Percentiles rank a stretch among this genome's conserved stretches.
These are phyloP conservation scores for Tetragonula clypearis DNA, from an alignment of 1,140 invertebrate species.

Conservation along the genomic window DNA sequence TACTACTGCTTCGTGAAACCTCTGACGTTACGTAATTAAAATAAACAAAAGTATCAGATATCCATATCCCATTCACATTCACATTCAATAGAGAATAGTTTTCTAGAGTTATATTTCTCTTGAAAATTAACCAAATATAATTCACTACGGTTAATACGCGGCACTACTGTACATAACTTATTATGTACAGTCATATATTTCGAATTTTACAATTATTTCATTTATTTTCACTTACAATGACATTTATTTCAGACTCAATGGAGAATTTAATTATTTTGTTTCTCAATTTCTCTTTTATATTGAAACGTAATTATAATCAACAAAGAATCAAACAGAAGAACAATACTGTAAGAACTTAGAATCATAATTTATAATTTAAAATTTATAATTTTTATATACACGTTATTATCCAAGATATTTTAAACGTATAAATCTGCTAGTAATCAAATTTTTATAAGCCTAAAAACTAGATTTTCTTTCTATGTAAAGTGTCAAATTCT, in stretches of 20 bases:
- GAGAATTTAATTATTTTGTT: slow-evolving; percentile 1
- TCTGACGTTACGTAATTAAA: background rate
- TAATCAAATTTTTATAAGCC: slow-evolving; percentile 17
- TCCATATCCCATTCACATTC: background rate
- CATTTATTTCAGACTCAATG: slow-evolving; percentile 8
- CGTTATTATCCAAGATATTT: background rate
- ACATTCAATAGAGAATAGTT: background rate
- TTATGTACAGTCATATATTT: slow-evolving; percentile 40
- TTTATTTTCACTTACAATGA: slow-evolving; percentile 26
- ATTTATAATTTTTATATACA: slow-evolving; percentile 3
- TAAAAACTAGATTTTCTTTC: slow-evolving; percentile 26
- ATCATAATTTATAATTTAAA: no score
- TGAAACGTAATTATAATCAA: slow-evolving; percentile 13
- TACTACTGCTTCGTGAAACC: background rate
- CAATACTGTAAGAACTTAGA: background rate
- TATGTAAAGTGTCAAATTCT: background rate
- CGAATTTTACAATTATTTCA: slow-evolving; percentile 19
- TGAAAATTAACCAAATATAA: background rate
- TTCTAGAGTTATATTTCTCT: background rate
- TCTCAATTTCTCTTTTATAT: background rate
- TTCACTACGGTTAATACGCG: background rate
- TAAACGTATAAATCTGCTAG: slow-evolving; percentile 8
- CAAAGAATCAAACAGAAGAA: slow-evolving; percentile 31
- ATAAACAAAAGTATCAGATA: background rate
- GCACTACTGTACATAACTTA: slow-evolving; percentile 13